A percentile compares a stretch with the other conserved stretches of the same genome.
These are phyloP conservation scores for Chorisops tibialis DNA, from an alignment of 2,888 invertebrate genomes.

Conservation along the genomic window DNA sequence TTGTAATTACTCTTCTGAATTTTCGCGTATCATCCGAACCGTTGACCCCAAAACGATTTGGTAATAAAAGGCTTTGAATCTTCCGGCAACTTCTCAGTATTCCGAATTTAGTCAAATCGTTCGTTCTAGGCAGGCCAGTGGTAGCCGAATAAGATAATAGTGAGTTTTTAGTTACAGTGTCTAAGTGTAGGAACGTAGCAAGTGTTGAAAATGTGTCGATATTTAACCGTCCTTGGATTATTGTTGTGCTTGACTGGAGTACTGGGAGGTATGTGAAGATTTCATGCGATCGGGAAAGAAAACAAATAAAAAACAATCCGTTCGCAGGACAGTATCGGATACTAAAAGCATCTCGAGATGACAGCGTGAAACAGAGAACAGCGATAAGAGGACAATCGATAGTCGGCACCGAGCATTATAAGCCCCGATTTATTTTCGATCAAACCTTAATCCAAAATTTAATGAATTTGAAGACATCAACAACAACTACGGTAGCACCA, in stretches of 20 bases:
- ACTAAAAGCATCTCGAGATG: background rate
- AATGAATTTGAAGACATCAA: background rate
- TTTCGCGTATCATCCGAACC: conserved; percentile 12
- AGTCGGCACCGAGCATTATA: background rate
- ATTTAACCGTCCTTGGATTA: background rate
- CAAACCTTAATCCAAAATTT: background rate
- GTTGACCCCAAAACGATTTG: conserved; percentile 13
- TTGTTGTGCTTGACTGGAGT: background rate
- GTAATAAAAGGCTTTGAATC: conserved; percentile 21
- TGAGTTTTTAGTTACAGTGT: background rate
- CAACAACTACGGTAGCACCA: background rate
- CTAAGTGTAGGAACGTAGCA: too few species aligned
- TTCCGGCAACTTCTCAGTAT: conserved; percentile 3
- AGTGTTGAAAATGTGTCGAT: background rate
- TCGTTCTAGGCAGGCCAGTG: too few species aligned
- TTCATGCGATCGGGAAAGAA: background rate
- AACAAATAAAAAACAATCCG: background rate
- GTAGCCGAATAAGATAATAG: too few species aligned
- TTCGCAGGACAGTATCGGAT: background rate
- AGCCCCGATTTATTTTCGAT: background rate
- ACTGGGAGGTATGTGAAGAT: conserved; percentile 1
- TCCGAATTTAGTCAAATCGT: conserved; percentile 7
- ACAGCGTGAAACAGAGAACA: too few species aligned
- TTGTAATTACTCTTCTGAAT: background rate
- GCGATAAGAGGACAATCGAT: background rate